These are phyloP conservation scores for Amphiprion percula DNA, from an alignment of 2,113 vertebrate genomes.

Conservation along the genomic window DNA sequence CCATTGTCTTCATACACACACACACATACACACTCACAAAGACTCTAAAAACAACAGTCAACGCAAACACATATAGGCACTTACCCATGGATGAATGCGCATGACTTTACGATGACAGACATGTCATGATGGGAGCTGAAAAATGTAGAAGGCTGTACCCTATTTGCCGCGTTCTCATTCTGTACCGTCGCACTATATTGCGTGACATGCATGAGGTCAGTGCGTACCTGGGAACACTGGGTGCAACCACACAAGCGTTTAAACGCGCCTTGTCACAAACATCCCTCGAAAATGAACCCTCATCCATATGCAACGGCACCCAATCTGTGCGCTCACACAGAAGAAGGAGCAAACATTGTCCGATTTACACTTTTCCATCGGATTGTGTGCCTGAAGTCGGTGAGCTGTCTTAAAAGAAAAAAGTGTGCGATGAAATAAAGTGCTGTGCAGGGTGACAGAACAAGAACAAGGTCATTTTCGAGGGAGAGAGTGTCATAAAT, in stretches of 20 bases:
- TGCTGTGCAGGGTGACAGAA: slow-evolving; percentile 33
- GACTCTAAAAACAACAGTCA: background rate
- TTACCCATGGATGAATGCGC: slow-evolving; percentile 20
- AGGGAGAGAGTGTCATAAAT: slow-evolving; percentile 67
- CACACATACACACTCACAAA: background rate
- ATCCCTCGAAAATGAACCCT: background rate
- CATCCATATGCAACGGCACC: background rate
- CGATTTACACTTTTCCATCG: background rate
- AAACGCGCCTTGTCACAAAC: background rate
- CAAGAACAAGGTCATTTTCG: slow-evolving; percentile 66
- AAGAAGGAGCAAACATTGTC: background rate
- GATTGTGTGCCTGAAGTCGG: slow-evolving; percentile 22
- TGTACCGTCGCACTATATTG: background rate
- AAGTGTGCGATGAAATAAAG: slow-evolving; percentile 39
- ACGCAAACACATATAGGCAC: background rate
- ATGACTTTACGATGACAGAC: slow-evolving; percentile 17
- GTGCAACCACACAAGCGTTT: background rate
- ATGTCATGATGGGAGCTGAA: slow-evolving; percentile 12
- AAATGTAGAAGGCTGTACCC: background rate
- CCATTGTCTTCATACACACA: background rate
- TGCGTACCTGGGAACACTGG: background rate
- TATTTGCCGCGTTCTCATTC: background rate
- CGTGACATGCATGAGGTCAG: background rate
- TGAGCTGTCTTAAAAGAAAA: slow-evolving; percentile 24
- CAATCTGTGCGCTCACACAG: background rate